Evolutionary conservation across 2,797 vertebrate species (phyloP).

Genomic region (Anguilla marmorata): DNA sequence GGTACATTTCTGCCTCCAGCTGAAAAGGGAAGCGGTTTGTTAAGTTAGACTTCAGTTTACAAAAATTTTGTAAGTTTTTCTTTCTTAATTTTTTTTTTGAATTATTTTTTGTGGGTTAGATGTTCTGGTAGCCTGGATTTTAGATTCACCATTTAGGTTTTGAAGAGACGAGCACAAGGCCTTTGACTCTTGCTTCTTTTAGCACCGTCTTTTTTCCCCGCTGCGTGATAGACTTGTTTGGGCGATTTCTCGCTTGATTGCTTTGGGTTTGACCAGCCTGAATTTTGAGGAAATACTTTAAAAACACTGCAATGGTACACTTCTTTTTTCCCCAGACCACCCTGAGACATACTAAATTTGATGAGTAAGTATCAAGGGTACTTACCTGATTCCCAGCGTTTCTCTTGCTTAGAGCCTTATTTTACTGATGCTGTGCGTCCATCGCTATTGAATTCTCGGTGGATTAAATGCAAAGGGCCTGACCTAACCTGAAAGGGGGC

Average conservation of each 20-base stretch:
- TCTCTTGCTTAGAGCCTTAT: background rate
- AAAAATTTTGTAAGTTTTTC: background rate
- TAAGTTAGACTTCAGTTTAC: constrained; percentile 14
- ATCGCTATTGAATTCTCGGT: background rate
- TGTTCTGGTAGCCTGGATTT: background rate
- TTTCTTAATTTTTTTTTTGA: background rate
- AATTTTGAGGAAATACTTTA: background rate
- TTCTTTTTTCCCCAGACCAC: background rate
- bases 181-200: background rate
- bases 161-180: background rate
- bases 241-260: background rate
- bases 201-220: background rate
- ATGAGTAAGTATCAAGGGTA: background rate
- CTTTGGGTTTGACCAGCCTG: background rate
- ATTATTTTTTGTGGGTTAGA: constrained; percentile 7
- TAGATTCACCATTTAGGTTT: background rate
- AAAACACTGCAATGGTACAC: background rate
- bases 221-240: background rate
- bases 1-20: background rate
- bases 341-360: background rate
- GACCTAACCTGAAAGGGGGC: background rate
- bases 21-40: background rate
- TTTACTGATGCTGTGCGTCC: background rate
- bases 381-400: background rate
- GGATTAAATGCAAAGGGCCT: background rate